A percentile compares a stretch with the other conserved stretches of the same genome.
These are phyloP conservation scores for Penaeus monodon DNA, from an alignment of 2,888 invertebrate genomes.

Conservation along the genomic window DNA sequence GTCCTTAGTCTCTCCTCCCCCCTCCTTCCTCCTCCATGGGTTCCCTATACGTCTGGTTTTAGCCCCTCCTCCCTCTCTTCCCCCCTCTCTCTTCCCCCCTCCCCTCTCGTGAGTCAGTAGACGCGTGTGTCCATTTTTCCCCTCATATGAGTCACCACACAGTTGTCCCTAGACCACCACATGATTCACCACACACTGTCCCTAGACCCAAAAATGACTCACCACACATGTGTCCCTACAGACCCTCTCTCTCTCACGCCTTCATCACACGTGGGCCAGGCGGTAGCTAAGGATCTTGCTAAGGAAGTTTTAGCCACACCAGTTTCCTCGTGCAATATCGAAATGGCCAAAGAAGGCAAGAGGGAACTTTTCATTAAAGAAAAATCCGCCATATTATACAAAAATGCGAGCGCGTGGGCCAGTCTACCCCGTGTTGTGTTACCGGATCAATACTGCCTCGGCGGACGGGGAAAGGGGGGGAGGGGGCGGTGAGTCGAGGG, in stretches of 20 bases:
- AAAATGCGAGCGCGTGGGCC: constrained; percentile 41
- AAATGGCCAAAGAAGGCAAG: constrained; percentile 43
- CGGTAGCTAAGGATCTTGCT: too few species aligned
- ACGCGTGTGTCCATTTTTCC: too few species aligned
- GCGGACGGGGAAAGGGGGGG: background rate
- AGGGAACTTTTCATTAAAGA: constrained; percentile 60
- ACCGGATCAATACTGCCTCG: constrained; percentile 45
- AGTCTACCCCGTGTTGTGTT: constrained; percentile 51
- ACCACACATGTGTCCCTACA: background rate
- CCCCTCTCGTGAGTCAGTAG: background rate
- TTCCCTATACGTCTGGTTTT: background rate
- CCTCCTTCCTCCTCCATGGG: background rate
- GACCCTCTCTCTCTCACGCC: background rate
- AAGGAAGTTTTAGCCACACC: too few species aligned
- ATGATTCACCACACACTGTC: too few species aligned
- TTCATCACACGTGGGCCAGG: background rate
- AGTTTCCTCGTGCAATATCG: constrained; percentile 46
- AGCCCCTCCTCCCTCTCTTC: background rate
- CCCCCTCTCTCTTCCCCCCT: background rate
- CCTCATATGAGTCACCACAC: too few species aligned
- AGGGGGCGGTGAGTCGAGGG: background rate
- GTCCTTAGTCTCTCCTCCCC: background rate
- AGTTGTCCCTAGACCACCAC: too few species aligned
- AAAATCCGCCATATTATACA: constrained; percentile 52
- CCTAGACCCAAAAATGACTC: too few species aligned